Evolutionary conservation across 1,140 invertebrate species (phyloP).

Genomic region (Littorina saxatilis): DNA sequence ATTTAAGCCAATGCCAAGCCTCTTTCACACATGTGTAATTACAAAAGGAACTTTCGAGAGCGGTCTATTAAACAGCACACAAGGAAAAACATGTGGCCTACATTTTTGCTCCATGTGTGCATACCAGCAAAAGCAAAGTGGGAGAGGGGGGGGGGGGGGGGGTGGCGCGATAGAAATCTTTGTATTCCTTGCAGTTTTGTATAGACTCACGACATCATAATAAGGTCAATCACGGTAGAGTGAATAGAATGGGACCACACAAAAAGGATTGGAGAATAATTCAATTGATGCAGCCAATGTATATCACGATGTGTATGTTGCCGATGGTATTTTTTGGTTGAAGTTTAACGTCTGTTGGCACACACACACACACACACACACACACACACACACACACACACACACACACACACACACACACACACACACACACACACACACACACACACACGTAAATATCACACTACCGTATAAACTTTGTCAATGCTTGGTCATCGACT

Average conservation of each 20-base stretch:
- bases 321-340: not conserved
- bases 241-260: not conserved
- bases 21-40: not conserved
- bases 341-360: not conserved
- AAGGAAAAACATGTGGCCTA: not conserved
- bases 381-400: not conserved
- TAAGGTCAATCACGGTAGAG: too few species aligned
- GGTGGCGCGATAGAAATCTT: too few species aligned
- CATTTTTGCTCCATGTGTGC: too few species aligned
- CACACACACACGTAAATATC: too few species aligned
- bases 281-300: not conserved
- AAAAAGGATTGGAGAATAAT: not conserved
- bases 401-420: too few species aligned
- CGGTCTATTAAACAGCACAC: not conserved
- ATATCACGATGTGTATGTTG: not conserved
- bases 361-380: not conserved
- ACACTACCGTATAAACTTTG: too few species aligned
- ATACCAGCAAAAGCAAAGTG: too few species aligned
- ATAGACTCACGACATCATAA: too few species aligned
- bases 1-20: not conserved
- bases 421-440: too few species aligned
- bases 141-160: too few species aligned
- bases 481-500: too few species aligned
- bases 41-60: not conserved
- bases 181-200: too few species aligned